phyloP scores from a whole-genome alignment of 2,888 invertebrate genomes.

The Eilema caniola region DNA sequence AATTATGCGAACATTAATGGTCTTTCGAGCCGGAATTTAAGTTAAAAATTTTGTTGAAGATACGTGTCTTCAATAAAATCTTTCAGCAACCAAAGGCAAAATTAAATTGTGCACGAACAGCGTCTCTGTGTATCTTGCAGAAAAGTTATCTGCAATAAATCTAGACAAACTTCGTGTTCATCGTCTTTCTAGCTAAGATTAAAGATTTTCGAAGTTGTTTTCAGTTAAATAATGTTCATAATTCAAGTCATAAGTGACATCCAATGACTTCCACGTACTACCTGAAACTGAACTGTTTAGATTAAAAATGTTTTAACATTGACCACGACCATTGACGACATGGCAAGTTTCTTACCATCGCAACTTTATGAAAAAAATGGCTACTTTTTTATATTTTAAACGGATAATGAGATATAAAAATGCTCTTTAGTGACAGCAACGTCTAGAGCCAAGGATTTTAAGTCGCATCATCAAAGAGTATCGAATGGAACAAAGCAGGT shows the following conservation, averaged over 20 bases:
- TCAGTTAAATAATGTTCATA: too few relatives aligned
- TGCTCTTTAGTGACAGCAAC: neutral
- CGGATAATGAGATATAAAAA: neutral
- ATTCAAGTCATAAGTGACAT: too few relatives aligned
- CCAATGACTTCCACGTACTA: too few relatives aligned
- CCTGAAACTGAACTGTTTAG: too few relatives aligned
- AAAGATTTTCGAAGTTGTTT: conserved; percentile 23
- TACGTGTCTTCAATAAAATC: too few relatives aligned
- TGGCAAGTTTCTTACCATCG: too few relatives aligned
- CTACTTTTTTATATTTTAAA: neutral
- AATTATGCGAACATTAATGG: too few relatives aligned
- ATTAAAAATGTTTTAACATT: too few relatives aligned
- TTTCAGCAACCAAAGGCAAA: conserved; percentile 15
- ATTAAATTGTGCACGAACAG: conserved; percentile 32
- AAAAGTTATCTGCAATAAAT: conserved; percentile 48
- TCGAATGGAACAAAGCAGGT: conserved; percentile 55
- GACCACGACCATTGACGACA: too few relatives aligned
- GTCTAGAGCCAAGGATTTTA: conserved; percentile 30
- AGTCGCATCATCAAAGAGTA: conserved; percentile 46
- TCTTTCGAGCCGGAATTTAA: too few relatives aligned
- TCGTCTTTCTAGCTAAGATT: conserved; percentile 33
- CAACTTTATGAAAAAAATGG: neutral
- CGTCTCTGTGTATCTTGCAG: conserved; percentile 24
- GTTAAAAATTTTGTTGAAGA: too few relatives aligned
- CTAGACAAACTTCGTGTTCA: conserved; percentile 29